Percentiles rank a stretch among this genome's conserved stretches.
phyloP scores from a whole-genome alignment of 2,113 vertebrate species.

The Gavialis gangeticus region DNA sequence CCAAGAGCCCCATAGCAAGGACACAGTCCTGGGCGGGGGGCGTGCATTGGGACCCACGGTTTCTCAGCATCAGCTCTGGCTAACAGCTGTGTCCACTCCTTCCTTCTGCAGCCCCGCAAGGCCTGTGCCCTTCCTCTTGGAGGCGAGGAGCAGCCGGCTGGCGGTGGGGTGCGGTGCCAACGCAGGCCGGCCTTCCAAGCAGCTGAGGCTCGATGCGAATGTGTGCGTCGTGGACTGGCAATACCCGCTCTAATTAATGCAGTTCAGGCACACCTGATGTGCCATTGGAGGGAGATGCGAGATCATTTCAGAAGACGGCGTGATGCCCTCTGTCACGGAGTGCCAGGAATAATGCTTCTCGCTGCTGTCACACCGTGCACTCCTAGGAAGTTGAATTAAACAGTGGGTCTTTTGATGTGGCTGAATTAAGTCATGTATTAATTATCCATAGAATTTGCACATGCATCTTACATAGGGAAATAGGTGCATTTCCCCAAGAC shows the following conservation, averaged over 20 bases:
- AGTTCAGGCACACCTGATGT: not conserved
- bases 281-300: not conserved
- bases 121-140: accelerated
- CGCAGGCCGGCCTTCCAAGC: not conserved
- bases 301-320: constrained; percentile 43
- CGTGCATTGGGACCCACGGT: not conserved
- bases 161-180: accelerated
- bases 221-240: not conserved
- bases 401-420: constrained; percentile 61
- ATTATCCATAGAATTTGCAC: constrained; percentile 61
- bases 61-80: accelerated
- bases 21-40: accelerated
- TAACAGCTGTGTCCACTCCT: not conserved
- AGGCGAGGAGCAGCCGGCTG: accelerated
- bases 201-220: not conserved
- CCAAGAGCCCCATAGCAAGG: too few relatives aligned
- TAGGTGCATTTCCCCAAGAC: not conserved
- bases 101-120: accelerated
- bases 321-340: constrained; percentile 58
- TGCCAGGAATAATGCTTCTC: constrained; percentile 17
- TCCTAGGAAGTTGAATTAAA: constrained; percentile 59
- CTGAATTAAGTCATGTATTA: constrained; percentile 58
- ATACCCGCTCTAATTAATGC: not conserved
- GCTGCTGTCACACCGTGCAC: constrained; percentile 11
- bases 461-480: not conserved